Evolutionary conservation across 1,140 invertebrate genomes (phyloP), one percentile per base, ranked within the genome.

Genomic region (Lepidurus arcticus): DNA sequence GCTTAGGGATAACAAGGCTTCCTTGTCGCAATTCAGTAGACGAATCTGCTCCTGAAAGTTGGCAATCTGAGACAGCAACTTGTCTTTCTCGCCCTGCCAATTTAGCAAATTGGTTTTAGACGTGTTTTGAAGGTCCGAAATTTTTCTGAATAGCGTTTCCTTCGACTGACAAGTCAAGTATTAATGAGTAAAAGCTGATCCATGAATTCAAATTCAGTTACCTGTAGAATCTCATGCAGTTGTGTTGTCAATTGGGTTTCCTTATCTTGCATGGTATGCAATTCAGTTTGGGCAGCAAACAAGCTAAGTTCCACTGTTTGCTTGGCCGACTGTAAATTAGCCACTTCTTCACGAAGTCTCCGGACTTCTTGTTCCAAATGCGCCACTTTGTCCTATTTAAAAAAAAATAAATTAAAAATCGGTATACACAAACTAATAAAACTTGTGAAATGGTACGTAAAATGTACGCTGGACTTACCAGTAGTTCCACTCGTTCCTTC

Each of bases 221-320:
- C 53, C 21, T 65, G 53, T 7, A 65, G n/a, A 65, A 21, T 65
- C 21, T 65, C 53, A 65, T 65, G 53, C 21, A 65, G 13, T 65
- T 65, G 53, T n/a, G 53, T 65, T 7, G 53, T 65, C 13, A 65
- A 16, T 7, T 65, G 53, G 7, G 53, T 65, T 65, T 65, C 53
- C 21, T 65, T 65, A 13, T 65, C 53, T 16, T 65, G 53, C 53
- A 65, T 65, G 7, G 53, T 65, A 21, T 21, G 53, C 13, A 65
- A 65, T 21, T 65, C 53, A 7, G 53, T 65, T 16, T 65, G 53
- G 4, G 53, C 53, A 7, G 53, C 53, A 21, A 65, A 65, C 21
- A 65, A 65, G 53, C 53, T 65, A 16, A 65, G 53, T 65, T 65
- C 53, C 7, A 65, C 53, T 13, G 53, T 65, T 65, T 65, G 53